phyloP scores from a whole-genome alignment of 53 echinoderm and acorn worm genomes.

The Glandiceps talaboti region DNA sequence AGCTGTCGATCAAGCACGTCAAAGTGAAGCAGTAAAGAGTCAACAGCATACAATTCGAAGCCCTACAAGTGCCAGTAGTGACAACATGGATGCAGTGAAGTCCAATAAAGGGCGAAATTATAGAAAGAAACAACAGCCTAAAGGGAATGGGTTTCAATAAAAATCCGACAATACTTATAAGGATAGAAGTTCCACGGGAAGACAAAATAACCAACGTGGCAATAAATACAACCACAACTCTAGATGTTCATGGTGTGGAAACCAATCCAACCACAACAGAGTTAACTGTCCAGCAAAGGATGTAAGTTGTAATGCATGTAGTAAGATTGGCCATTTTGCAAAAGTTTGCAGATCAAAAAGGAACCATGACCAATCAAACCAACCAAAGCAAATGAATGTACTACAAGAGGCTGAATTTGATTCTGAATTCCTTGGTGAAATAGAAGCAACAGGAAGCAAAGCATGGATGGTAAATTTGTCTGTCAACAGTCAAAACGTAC shows the following conservation, averaged over 20 bases:
- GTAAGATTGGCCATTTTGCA: conserved; percentile 18
- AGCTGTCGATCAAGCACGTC: neutral
- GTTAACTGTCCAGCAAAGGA: conserved; percentile 46
- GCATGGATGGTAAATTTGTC: conserved; percentile 29
- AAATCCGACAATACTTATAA: too few species aligned
- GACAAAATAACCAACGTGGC: too few species aligned
- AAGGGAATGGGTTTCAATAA: too few species aligned
- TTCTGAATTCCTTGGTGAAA: conserved; percentile 20
- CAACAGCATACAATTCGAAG: neutral
- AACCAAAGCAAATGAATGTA: conserved; percentile 26
- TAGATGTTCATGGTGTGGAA: neutral
- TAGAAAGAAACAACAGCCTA: too few species aligned
- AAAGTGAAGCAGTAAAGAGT: neutral
- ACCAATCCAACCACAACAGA: too few species aligned
- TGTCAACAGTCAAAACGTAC: too few species aligned
- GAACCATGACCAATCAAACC: conserved; percentile 13
- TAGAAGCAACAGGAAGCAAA: conserved; percentile 1
- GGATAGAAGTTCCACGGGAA: too few species aligned
- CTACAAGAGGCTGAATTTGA: too few species aligned
- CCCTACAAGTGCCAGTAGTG: too few species aligned
- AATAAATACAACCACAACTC: too few species aligned
- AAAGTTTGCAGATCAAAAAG: conserved; percentile 14
- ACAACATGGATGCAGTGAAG: too few species aligned
- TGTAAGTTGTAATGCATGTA: conserved; percentile 15
- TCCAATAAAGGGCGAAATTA: too few species aligned